Percentiles rank a stretch among this genome's conserved stretches.
phyloP scores from a whole-genome alignment of 2,888 invertebrate genomes.

The Stramonita haemastoma region DNA sequence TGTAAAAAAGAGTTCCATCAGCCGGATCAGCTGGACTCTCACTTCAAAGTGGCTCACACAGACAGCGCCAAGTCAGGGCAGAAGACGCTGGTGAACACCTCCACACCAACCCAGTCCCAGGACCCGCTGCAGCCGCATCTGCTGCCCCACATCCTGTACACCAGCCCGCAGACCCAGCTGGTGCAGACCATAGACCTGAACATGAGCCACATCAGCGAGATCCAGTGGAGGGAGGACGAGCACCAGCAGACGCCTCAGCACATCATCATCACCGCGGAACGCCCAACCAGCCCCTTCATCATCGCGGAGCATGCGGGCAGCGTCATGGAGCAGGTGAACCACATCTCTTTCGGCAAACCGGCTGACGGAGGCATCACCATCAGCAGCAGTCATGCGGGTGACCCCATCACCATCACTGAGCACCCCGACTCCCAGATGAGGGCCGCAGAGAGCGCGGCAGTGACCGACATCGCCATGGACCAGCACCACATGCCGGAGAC shows the following conservation, averaged over 20 bases:
- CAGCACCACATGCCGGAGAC: neutral
- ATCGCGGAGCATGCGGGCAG: neutral
- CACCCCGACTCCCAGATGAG: neutral
- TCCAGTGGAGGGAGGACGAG: slow-evolving; percentile 33
- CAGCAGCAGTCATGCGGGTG: neutral
- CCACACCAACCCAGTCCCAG: slow-evolving; percentile 1
- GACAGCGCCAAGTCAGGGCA: neutral
- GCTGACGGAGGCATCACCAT: neutral
- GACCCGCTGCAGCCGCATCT: slow-evolving; percentile 25
- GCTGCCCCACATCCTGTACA: neutral
- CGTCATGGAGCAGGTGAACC: slow-evolving; percentile 8
- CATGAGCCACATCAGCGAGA: neutral
- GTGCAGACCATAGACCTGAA: neutral
- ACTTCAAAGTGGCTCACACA: slow-evolving; percentile 44
- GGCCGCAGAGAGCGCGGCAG: neutral
- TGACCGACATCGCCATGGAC: neutral
- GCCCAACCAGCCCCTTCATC: neutral
- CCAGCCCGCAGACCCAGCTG: neutral
- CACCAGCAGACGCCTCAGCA: neutral
- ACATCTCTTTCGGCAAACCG: slow-evolving; percentile 2
- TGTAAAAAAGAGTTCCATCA: slow-evolving; percentile 63
- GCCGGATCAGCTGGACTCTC: slow-evolving; percentile 64
- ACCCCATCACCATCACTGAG: slow-evolving; percentile 15
- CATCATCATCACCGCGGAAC: neutral
- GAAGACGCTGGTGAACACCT: neutral